Percentiles rank a stretch among this genome's conserved stretches.
Evolutionary conservation across 2,888 invertebrate species (phyloP).

Genomic region (Corythucha ciliata): DNA sequence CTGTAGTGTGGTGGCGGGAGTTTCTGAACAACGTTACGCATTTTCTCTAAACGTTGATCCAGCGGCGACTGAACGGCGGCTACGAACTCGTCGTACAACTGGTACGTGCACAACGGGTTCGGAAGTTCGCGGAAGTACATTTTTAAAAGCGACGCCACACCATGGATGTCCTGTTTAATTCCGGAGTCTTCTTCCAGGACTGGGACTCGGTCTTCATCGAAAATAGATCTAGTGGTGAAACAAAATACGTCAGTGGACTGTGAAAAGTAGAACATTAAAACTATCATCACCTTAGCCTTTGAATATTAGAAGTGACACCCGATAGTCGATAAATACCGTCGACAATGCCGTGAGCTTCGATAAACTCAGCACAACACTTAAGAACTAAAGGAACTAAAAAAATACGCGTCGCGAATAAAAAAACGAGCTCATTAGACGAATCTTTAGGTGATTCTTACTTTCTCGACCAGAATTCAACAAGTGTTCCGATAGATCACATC

Average conservation of each 20-base stretch:
- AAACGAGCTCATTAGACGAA: conserved; percentile 2
- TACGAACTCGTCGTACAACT: conserved; percentile 90
- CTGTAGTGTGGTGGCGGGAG: conserved; percentile 96
- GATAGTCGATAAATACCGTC: conserved; percentile 94
- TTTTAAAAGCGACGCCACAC: conserved; percentile 89
- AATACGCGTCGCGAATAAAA: conserved; percentile 23
- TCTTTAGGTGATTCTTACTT: conserved; percentile 49
- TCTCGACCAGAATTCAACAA: conserved; percentile 84
- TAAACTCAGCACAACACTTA: conserved; percentile 81
- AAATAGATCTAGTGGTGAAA: conserved; percentile 61
- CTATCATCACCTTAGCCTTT: conserved; percentile 78
- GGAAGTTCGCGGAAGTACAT: conserved; percentile 98
- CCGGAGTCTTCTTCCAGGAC: conserved; percentile 65
- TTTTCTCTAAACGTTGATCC: conserved; percentile 59
- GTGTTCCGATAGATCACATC: conserved; percentile 95
- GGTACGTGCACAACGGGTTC: conserved; percentile 95
- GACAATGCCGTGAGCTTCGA: conserved; percentile 88
- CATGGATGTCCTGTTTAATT: conserved; percentile 87
- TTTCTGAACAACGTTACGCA: conserved; percentile 85
- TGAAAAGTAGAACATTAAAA: too few relatives aligned
- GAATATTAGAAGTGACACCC: conserved; percentile 93
- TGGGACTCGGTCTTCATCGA: conserved; percentile 85
- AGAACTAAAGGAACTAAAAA: conserved; percentile 78
- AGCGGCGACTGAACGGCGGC: conserved; percentile 60
- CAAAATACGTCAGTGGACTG: too few relatives aligned